Base-by-base conservation (phyloP, 2,888 invertebrate species). In the Scaptomyza polygonia region DNA sequence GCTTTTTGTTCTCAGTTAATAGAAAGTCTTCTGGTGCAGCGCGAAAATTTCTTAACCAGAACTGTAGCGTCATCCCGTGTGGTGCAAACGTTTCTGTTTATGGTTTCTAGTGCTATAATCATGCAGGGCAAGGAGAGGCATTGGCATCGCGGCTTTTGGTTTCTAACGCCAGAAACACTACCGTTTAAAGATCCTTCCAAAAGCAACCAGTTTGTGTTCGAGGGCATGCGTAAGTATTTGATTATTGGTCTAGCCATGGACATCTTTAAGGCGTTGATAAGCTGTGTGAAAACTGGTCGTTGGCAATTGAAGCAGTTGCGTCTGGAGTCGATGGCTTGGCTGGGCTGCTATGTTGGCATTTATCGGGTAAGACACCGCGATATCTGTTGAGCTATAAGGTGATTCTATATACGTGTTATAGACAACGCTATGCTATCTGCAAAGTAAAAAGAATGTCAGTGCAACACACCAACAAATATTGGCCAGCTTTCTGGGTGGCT, bases 401-500 rank as follows among this genome's bases (percentile, higher is more conserved):
- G 11, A 14, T 5, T 32, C 6, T 2, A 25, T 18, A 12, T 16
- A 1, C 14, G n/a, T 54, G 18, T 21, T 39, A 5, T 43, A 90
- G 90, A 36, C 74, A 3, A 34, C 68, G 0, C 74, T 88, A 14
- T 90, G 89, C 44, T 74, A 62, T 16, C 42, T 90, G 6, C 83
- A 72, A 62, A 6, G n/a, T 7, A 39, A 30, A 4, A 29, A 30
- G 14, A n/a, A 48, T 9, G 14, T 56, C 0, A 53, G 57, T 34
- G 43, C 14, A 0, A 45, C 55, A 11, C 4, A 40, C 0, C 84
- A 79, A 44, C 89, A 90, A 61, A 43, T 79, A 0, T 3, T 77
- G 18, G 79, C 89, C 5, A 76, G 81, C n/a, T 89, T 89, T 54
- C 18, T 89, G 0, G 86, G 86, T 7, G 90, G 90, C 0, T 42